A percentile compares a stretch with the other conserved stretches of the same genome.
These are phyloP conservation scores for Drosophila carrolli DNA, from an alignment of 1,140 invertebrate genomes.

Conservation along the genomic window DNA sequence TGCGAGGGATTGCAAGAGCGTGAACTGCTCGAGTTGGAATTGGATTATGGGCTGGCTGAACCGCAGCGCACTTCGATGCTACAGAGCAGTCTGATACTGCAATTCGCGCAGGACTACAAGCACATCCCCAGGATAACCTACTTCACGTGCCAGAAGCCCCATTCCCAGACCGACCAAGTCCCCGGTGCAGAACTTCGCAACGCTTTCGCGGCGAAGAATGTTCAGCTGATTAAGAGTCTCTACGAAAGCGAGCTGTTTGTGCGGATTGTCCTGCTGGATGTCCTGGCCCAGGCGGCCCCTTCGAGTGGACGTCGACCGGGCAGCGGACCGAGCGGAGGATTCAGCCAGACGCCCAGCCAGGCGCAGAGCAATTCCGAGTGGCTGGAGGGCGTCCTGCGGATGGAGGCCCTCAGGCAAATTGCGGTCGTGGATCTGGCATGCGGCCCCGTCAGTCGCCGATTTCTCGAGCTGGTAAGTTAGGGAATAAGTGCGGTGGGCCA, in stretches of 20 bases:
- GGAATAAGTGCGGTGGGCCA: background rate
- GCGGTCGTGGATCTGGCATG: conserved; percentile 78
- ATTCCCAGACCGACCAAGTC: conserved; percentile 13
- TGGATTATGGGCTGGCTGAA: conserved; percentile 13
- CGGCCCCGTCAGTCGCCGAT: conserved; percentile 68
- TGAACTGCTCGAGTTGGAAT: background rate
- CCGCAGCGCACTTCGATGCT: conserved; percentile 43
- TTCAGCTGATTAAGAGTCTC: conserved; percentile 65
- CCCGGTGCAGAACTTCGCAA: conserved; percentile 38
- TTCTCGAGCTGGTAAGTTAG: conserved; percentile 75
- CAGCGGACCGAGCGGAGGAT: conserved; percentile 19
- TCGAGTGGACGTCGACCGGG: conserved; percentile 11
- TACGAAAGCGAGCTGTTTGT: conserved; percentile 63
- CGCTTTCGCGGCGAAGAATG: conserved; percentile 65
- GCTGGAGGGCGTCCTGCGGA: conserved; percentile 64
- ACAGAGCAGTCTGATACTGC: conserved; percentile 50
- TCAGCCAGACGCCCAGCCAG: conserved; percentile 34
- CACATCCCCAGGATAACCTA: conserved; percentile 77
- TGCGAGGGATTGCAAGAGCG: conserved; percentile 1
- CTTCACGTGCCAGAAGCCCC: conserved; percentile 72
- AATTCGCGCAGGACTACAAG: conserved; percentile 66
- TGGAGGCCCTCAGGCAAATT: conserved; percentile 72
- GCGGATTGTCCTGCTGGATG: conserved; percentile 70
- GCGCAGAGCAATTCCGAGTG: conserved; percentile 57
- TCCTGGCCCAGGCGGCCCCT: conserved; percentile 40